These are phyloP conservation scores for Craseonycteris thonglongyai DNA, from an alignment of 2,113 vertebrate genomes.

Conservation along the genomic window DNA sequence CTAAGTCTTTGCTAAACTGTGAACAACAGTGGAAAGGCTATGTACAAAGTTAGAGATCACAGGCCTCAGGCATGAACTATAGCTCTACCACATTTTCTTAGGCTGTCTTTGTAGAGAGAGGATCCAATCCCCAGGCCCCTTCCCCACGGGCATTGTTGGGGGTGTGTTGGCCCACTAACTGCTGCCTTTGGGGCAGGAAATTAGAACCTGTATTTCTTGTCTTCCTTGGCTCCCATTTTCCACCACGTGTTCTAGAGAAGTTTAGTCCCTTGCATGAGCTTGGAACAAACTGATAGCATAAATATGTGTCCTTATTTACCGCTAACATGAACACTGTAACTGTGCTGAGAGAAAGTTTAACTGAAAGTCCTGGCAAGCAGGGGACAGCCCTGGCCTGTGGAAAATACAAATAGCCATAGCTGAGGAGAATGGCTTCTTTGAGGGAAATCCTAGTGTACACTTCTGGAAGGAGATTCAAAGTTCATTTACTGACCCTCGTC, in stretches of 20 bases:
- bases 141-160: background rate
- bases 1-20: background rate
- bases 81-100: background rate
- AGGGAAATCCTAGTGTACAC: background rate
- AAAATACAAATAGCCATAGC: background rate
- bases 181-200: background rate
- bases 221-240: background rate
- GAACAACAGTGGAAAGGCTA: background rate
- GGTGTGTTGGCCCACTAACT: background rate
- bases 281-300: background rate
- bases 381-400: background rate
- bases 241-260: background rate
- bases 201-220: background rate
- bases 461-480: conserved; percentile 36
- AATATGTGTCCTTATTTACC: background rate
- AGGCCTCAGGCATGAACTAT: background rate
- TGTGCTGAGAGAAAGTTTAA: conserved; percentile 18
- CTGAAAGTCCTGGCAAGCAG: background rate
- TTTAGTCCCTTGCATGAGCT: background rate
- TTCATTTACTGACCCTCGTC: conserved; percentile 20
- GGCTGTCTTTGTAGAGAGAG: background rate
- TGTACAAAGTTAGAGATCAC: background rate
- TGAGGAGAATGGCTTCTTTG: background rate
- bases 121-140: no score
- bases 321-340: background rate